Percentiles rank a stretch among this genome's conserved stretches.
phyloP scores from a whole-genome alignment of 2,797 vertebrate genomes.

The Argya squamiceps region DNA sequence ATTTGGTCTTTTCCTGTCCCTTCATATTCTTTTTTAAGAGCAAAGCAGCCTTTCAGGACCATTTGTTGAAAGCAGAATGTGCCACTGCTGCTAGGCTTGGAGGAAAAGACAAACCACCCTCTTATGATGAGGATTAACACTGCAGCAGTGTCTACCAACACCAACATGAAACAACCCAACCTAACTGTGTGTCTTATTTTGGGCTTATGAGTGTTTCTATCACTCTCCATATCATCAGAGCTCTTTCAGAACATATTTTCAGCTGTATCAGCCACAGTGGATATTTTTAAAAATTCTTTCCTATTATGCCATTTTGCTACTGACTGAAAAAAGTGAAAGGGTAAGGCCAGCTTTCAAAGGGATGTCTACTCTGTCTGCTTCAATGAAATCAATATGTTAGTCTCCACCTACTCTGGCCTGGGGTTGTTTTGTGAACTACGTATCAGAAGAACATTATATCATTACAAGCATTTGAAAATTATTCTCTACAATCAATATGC shows the following conservation, averaged over 20 bases:
- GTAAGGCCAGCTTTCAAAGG: neutral
- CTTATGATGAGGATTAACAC: fast-evolving
- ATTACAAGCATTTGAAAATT: slow-evolving; percentile 25
- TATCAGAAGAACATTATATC: neutral
- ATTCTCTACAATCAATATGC: neutral
- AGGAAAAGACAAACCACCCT: neutral
- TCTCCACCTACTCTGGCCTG: slow-evolving; percentile 9
- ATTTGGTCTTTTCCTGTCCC: neutral
- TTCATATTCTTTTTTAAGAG: neutral
- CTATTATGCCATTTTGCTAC: neutral
- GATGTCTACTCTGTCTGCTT: neutral
- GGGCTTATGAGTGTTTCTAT: neutral
- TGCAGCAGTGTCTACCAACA: neutral
- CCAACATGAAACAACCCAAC: neutral
- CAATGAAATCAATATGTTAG: slow-evolving; percentile 19
- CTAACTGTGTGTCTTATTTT: neutral
- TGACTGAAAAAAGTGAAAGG: neutral
- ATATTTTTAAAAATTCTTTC: neutral
- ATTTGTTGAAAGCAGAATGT: neutral
- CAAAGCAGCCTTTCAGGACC: neutral
- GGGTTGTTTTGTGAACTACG: neutral
- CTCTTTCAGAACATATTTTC: neutral
- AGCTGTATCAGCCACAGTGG: neutral
- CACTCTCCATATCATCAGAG: neutral
- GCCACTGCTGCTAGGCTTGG: neutral